A percentile compares a stretch with the other conserved stretches of the same genome.
phyloP scores from a whole-genome alignment of 2,888 invertebrate species.

The Agonopterix heracliana region DNA sequence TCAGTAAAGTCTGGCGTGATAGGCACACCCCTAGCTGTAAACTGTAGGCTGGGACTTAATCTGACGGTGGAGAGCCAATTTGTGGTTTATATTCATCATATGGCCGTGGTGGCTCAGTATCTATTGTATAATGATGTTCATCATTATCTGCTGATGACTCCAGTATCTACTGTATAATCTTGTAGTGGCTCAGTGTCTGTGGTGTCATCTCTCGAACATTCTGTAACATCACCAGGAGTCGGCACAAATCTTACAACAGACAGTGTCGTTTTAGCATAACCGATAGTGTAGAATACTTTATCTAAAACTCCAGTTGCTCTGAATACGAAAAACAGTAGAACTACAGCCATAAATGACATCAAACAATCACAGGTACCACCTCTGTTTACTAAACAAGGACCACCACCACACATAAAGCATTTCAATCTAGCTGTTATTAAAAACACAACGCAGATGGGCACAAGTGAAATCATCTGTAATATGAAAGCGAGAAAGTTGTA shows the following conservation, averaged over 20 bases:
- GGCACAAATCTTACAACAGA: too few relatives aligned
- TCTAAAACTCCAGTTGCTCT: slow-evolving; percentile 9
- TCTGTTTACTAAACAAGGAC: background rate
- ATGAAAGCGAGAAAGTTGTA: slow-evolving; percentile 9
- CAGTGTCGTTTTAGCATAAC: background rate
- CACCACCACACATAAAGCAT: slow-evolving; percentile 2
- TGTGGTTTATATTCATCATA: too few relatives aligned
- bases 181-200: too few relatives aligned
- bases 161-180: too few relatives aligned
- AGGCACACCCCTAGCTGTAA: too few relatives aligned
- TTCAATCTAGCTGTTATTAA: slow-evolving; percentile 6
- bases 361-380: background rate
- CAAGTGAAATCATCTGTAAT: slow-evolving; percentile 6
- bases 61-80: too few relatives aligned
- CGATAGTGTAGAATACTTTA: slow-evolving; percentile 10
- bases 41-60: too few relatives aligned
- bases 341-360: slow-evolving; percentile 2
- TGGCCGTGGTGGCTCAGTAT: too few relatives aligned
- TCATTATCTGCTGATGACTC: too few relatives aligned
- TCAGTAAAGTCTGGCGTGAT: too few relatives aligned
- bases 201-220: slow-evolving; percentile 1
- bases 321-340: slow-evolving; percentile 8
- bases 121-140: too few relatives aligned
- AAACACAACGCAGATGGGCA: slow-evolving; percentile 7
- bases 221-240: too few relatives aligned